A percentile compares a stretch with the other conserved stretches of the same genome.
Evolutionary conservation across 2,113 vertebrate species (phyloP).

Genomic region (Vulpes vulpes): DNA sequence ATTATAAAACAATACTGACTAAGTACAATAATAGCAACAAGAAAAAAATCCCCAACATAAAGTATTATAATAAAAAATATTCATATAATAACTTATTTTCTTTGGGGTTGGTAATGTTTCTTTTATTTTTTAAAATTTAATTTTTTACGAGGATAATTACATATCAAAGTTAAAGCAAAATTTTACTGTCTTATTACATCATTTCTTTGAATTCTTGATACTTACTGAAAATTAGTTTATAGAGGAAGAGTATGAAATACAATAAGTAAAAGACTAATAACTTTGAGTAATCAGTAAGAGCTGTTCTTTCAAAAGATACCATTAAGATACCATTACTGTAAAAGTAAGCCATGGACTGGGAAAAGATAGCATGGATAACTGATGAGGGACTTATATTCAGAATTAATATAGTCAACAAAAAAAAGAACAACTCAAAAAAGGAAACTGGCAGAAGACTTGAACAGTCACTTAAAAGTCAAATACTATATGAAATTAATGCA

Average conservation of each 20-base stretch:
- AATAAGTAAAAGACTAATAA: background rate
- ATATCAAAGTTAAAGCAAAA: conserved; percentile 13
- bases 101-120: background rate
- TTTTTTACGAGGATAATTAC: conserved; percentile 8
- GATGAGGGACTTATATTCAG: background rate
- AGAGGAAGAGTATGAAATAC: background rate
- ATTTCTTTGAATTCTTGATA: conserved; percentile 27
- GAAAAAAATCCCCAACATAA: background rate
- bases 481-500: background rate
- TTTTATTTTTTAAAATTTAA: background rate
- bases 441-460: background rate
- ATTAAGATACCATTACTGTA: background rate
- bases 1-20: background rate
- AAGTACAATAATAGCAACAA: background rate
- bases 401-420: background rate
- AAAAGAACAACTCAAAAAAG: conserved; percentile 15
- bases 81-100: background rate
- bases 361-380: background rate
- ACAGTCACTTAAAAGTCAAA: background rate
- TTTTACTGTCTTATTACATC: background rate
- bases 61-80: background rate
- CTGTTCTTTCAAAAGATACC: background rate
- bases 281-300: background rate
- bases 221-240: background rate
- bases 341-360: background rate